Percentiles rank a stretch among this genome's conserved stretches.
Evolutionary conservation across 2,113 vertebrate genomes (phyloP).

Genomic region (Sporophila hypoxantha): DNA sequence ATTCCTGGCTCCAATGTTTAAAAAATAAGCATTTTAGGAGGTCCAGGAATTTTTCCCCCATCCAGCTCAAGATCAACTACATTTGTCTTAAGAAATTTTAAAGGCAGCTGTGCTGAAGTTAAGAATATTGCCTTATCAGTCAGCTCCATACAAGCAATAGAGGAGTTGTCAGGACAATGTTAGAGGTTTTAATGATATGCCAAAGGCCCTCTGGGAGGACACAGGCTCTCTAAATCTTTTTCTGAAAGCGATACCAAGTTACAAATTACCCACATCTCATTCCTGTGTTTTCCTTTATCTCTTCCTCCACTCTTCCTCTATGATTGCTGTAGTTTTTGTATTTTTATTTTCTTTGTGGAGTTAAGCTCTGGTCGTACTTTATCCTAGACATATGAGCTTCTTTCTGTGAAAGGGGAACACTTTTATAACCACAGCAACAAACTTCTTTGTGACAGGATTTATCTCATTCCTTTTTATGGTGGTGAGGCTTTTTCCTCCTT

Average conservation of each 20-base stretch:
- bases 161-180: background rate
- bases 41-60: background rate
- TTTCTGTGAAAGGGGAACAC: background rate
- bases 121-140: background rate
- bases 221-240: background rate
- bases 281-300: conserved; percentile 30
- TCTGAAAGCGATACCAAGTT: background rate
- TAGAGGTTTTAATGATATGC: conserved; percentile 13
- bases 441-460: conserved; percentile 14
- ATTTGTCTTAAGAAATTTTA: background rate
- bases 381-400: background rate
- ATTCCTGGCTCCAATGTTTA: background rate
- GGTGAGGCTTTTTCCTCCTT: background rate
- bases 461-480: background rate
- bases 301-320: conserved; percentile 23
- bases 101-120: background rate
- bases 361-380: background rate
- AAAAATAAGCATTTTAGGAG: background rate
- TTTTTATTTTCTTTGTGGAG: conserved; percentile 8
- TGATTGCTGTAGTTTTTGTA: background rate
- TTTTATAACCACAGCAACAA: conserved; percentile 6
- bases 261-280: background rate
- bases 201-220: background rate
- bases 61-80: background rate
- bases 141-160: background rate